phyloP scores from a whole-genome alignment of 1,140 invertebrate genomes.

The Triops longicaudatus region DNA sequence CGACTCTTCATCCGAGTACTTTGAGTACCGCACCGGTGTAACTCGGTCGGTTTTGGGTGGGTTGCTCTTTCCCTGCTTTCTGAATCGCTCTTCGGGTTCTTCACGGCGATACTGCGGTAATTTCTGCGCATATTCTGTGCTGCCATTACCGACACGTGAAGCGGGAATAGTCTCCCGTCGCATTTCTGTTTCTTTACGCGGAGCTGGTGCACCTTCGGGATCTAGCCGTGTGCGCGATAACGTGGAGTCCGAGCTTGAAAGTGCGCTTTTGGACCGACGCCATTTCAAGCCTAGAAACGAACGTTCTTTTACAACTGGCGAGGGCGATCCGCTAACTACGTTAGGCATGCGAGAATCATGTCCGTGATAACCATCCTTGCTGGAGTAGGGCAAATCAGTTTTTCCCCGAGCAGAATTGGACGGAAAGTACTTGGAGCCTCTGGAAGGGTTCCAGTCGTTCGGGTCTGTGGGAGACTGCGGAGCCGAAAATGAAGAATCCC shows the following conservation, averaged over 20 bases:
- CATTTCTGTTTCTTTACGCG: slow-evolving; percentile 28
- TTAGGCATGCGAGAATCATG: slow-evolving; percentile 28
- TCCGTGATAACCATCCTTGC: slow-evolving; percentile 34
- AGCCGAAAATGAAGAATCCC: slow-evolving; percentile 35
- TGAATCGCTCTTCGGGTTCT: background rate
- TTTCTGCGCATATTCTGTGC: background rate
- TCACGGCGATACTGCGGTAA: background rate
- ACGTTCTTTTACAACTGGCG: background rate
- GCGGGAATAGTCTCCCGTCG: slow-evolving; percentile 33
- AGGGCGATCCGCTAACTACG: too few species aligned
- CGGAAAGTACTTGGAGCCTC: slow-evolving; percentile 11
- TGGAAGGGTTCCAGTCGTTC: slow-evolving; percentile 15
- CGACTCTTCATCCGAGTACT: background rate
- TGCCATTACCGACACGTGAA: slow-evolving; percentile 31
- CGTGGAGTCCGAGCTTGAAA: background rate
- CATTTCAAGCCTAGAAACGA: background rate
- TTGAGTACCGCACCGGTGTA: background rate
- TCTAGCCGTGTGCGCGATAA: slow-evolving; percentile 31
- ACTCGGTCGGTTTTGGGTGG: background rate
- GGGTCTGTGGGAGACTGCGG: background rate
- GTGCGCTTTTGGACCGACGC: background rate
- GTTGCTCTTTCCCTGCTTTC: background rate
- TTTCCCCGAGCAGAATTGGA: background rate
- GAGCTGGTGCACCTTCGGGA: slow-evolving; percentile 36
- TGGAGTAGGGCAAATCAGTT: background rate